Base-by-base conservation (phyloP, 2,113 vertebrate species). In the Seriola aureovittata region DNA sequence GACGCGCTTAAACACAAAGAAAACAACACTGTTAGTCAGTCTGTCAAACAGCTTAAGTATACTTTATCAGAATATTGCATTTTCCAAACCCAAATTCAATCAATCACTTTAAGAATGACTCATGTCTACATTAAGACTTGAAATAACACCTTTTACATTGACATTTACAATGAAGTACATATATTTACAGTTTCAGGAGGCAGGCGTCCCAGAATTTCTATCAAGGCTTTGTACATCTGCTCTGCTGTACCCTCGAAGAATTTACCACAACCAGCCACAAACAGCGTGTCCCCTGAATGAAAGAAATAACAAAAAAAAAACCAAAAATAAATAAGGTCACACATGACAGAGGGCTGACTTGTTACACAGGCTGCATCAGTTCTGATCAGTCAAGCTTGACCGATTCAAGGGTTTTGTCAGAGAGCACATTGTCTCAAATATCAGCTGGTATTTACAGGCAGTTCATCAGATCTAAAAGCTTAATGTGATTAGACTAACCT, bases 221-320 rank as follows among this genome's bases (percentile, higher is more conserved):
- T 95, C 93, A 99, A 91, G 0, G 98, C 98, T 93, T 86, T 96
- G 93, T 97, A 96, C 98, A 99, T 99, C 85, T 99, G 97, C 0
- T 99, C 98, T 0, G 98, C 96, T 0, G 98, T 99, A 6, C 98
- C 98, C 90, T 99, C 98, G 1, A 97, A 99, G 94, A 99, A 99
- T 87, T 99, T 99, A 52, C 98, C 98, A 17, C 98, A 99, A 11
- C 98, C 98, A 0, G 97, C 97, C 82, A 99, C 96, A 46, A 99
- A 99, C 58, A 99, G 90, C 0, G 98, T 99, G 94, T 99, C 98
- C 1, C 98, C 98, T 99, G 89, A 7, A 85, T 34, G 8, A 6
- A 12, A 21, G 55, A 10, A 70, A 71, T 2, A 42, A 71, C 1
- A 68, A 25, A 19, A 48, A 50, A 48, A 10, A 71, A 1, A 1